A percentile compares a stretch with the other conserved stretches of the same genome.
These are phyloP conservation scores for Micropoecilia bifurca DNA, from an alignment of 2,797 vertebrate genomes.

Conservation along the genomic window DNA sequence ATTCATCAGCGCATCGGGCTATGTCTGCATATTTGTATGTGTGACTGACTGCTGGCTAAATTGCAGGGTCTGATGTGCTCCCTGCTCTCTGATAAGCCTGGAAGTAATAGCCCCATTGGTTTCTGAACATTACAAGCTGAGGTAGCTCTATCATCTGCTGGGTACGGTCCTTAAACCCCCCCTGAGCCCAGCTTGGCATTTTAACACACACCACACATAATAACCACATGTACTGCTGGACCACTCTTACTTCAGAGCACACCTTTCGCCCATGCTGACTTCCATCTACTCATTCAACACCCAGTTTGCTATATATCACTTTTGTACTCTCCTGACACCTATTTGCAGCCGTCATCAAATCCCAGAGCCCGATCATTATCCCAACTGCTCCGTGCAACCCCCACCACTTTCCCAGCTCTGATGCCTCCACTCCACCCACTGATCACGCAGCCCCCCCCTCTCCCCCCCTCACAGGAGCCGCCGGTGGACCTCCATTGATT, in stretches of 20 bases:
- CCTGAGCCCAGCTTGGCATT: conserved; percentile 54
- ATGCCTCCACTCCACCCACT: conserved; percentile 45
- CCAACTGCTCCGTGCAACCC: conserved; percentile 40
- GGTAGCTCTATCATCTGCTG: conserved; percentile 66
- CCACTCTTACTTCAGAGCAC: conserved; percentile 39
- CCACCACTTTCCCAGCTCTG: conserved; percentile 31
- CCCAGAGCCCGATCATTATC: conserved; percentile 69
- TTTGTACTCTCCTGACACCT: conserved; percentile 61
- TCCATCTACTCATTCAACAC: conserved; percentile 48
- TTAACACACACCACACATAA: conserved; percentile 46
- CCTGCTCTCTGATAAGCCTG: conserved; percentile 74
- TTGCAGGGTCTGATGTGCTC: conserved; percentile 84
- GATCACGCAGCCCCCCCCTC: conserved; percentile 58
- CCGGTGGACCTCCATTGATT: conserved; percentile 77
- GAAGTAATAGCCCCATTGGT: conserved; percentile 78
- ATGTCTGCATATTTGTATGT: conserved; percentile 40
- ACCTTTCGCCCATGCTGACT: conserved; percentile 33
- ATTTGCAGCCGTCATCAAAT: conserved; percentile 66
- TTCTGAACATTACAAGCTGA: conserved; percentile 80
- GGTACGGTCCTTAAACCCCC: conserved; percentile 41
- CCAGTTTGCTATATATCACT: conserved; percentile 54
- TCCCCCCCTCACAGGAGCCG: conserved; percentile 35
- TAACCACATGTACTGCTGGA: conserved; percentile 52
- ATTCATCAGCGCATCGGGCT: conserved; percentile 52
- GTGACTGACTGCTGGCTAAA: conserved; percentile 75